Conservation (phyloP, 2,797 vertebrate species). For the Liparis tanakae region DNA sequence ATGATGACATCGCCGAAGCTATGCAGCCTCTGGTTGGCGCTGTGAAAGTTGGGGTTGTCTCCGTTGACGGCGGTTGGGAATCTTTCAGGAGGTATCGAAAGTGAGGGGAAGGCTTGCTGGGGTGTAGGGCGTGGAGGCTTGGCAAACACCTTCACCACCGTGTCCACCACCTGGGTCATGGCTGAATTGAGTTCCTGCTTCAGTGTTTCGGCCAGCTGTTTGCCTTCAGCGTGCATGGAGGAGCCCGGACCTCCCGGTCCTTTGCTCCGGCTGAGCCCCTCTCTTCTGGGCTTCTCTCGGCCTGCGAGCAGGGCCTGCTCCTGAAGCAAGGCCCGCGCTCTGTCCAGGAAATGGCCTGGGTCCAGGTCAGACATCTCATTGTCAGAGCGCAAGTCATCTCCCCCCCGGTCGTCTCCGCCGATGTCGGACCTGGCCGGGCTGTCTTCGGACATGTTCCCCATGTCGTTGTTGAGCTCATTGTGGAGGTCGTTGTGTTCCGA, state of each 20-base stretch:
- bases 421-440: conserved; percentile 91
- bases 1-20: conserved; percentile 98
- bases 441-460: conserved; percentile 97
- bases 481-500: conserved; percentile 88
- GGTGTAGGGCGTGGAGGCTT: conserved; percentile 94
- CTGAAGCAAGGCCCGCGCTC: conserved; percentile 90
- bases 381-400: conserved; percentile 89
- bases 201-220: conserved; percentile 95
- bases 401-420: conserved; percentile 81
- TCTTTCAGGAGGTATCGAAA: conserved; percentile 92
- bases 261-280: conserved; percentile 83
- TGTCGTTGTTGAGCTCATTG: conserved; percentile 76
- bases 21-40: conserved; percentile 94
- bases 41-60: conserved; percentile 97
- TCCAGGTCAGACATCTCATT: conserved; percentile 94
- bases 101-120: conserved; percentile 96
- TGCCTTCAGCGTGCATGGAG: conserved; percentile 92
- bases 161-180: conserved; percentile 99
- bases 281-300: conserved; percentile 89
- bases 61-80: conserved; percentile 88
- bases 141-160: conserved; percentile 97
- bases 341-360: conserved; percentile 93
- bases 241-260: conserved; percentile 80
- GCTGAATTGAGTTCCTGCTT: conserved; percentile 98
- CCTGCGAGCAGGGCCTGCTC: conserved; percentile 89